These are phyloP conservation scores for Atrina japonica DNA, from an alignment of 2,888 invertebrate species.

Conservation along the genomic window DNA sequence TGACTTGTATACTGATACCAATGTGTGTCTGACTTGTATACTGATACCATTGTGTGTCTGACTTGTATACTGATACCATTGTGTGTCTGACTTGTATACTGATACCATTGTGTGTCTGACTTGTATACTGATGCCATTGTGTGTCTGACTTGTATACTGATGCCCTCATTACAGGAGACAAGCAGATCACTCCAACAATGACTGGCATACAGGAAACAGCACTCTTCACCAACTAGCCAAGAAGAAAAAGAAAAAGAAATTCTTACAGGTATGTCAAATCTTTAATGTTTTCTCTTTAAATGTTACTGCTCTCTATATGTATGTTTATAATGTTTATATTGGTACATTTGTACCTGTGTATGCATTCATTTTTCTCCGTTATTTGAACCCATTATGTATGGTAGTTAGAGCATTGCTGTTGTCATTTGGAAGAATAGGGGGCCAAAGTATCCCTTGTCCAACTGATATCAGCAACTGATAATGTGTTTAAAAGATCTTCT, in stretches of 20 bases:
- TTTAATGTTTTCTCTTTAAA: background rate
- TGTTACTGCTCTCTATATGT: background rate
- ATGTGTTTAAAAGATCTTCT: no score
- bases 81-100: no score
- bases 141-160: no score
- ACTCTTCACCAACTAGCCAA: constrained; percentile 68
- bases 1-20: no score
- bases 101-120: no score
- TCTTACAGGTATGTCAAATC: constrained; percentile 60
- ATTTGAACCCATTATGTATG: background rate
- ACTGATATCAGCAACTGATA: no score
- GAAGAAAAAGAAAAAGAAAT: constrained; percentile 74
- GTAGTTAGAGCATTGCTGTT: no score
- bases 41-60: no score
- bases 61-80: no score
- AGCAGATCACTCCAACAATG: constrained; percentile 42
- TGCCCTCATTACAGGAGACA: constrained; percentile 45
- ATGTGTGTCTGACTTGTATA: no score
- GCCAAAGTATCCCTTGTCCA: no score
- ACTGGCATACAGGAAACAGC: constrained; percentile 47
- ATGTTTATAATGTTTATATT: background rate
- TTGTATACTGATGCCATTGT: background rate
- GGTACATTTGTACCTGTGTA: background rate
- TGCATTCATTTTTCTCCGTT: background rate
- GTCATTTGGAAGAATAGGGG: no score